Evolutionary conservation across 2,113 vertebrate genomes (phyloP), one percentile per base, ranked within the genome.

Genomic region (Trematomus loennbergii): DNA sequence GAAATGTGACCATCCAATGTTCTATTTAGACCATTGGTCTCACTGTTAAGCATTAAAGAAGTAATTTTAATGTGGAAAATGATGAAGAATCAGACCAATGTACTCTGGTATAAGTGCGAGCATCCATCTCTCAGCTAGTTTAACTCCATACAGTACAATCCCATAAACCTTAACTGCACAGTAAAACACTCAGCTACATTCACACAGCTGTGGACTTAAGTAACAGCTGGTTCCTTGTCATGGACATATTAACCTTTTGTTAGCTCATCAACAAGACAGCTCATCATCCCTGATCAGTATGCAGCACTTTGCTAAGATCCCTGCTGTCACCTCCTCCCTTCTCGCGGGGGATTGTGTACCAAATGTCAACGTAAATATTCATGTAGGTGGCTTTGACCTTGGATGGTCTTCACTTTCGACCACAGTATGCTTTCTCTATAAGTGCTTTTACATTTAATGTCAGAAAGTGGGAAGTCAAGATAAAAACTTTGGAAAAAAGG

Each of bases 201-300:
- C 45, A 71, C 48, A 55, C 45, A 55, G 12, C 29, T 36, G 71
- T 33, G 36, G 45, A 43, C 55, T 71, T 55, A 58, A 6, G 11
- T 61, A 75, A 64, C 63, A 53, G 6, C 40, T 76, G 58, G 70
- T 52, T 50, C 60, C 18, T 36, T 48, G 67, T 85, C 10, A 62
- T 12, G 36, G 46, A 48, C 62, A 50, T 45, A 53, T 16, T 29
- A 53, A 67, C 61, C 45, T 73, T 74, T 52, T 61, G 73, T 79
- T 66, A 55, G 67, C 60, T 66, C 68, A 36, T 16, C 52, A 65
- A 54, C 5, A 5, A 43, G 49, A 81, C 36, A 49, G 68, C 71
- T 80, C 59, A 61, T 83, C 71, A 71, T 79, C 48, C 57, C 81
- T 78, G 63, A 87, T 92, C 73, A 80, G 75, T 78, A 91, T 87